These are phyloP conservation scores for Salticus scenicus DNA, from an alignment of 2,888 invertebrate genomes.

Conservation along the genomic window DNA sequence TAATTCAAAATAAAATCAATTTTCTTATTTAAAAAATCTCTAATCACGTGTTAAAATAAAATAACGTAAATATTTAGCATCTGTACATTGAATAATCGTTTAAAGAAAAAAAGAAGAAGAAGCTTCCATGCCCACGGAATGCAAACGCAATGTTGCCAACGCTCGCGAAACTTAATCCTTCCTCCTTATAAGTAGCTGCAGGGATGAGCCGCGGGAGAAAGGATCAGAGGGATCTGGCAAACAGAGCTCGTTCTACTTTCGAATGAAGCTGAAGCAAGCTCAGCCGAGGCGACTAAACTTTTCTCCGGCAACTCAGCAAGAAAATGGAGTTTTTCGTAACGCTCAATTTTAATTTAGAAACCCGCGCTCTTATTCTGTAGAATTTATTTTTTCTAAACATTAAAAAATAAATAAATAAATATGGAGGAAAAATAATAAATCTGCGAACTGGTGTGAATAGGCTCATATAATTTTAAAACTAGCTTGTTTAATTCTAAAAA, in stretches of 20 bases:
- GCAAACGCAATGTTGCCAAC: conserved; percentile 35
- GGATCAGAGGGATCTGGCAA: conserved; percentile 23
- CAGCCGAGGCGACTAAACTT: background rate
- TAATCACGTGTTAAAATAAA: too few species aligned
- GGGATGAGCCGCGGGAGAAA: background rate
- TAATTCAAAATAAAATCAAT: too few species aligned
- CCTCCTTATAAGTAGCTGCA: conserved; percentile 54
- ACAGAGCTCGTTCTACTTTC: conserved; percentile 30
- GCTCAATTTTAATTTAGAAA: background rate
- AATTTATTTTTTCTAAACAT: too few species aligned
- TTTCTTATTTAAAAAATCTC: too few species aligned
- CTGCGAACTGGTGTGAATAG: too few species aligned
- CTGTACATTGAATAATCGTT: too few species aligned
- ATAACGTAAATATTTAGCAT: background rate
- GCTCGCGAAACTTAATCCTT: conserved; percentile 38
- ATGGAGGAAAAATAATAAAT: too few species aligned
- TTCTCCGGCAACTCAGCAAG: background rate
- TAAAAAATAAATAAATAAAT: too few species aligned
- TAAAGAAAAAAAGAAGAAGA: too few species aligned
- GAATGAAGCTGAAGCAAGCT: background rate
- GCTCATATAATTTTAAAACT: too few species aligned
- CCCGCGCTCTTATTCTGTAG: too few species aligned
- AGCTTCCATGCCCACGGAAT: conserved; percentile 38
- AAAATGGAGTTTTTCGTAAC: background rate
- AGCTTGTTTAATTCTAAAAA: too few species aligned